Evolutionary conservation across 2,113 vertebrate species (phyloP).

Genomic region (Ptyas mucosa): DNA sequence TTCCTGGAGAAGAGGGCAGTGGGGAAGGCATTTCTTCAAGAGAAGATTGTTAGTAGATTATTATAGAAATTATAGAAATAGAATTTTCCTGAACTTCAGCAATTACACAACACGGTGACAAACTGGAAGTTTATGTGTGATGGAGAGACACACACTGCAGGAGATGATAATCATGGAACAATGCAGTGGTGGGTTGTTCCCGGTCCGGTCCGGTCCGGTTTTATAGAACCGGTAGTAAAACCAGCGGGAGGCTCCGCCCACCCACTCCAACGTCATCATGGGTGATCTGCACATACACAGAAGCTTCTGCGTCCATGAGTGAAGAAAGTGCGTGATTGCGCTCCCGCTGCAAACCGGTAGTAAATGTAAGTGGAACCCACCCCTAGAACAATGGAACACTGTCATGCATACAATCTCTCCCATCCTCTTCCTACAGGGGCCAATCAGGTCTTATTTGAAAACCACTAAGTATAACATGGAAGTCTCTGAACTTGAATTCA

Average conservation of each 20-base stretch:
- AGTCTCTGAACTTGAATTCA: background rate
- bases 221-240: no score
- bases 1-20: background rate
- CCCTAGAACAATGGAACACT: slow-evolving; percentile 17
- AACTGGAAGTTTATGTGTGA: slow-evolving; percentile 43
- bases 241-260: no score
- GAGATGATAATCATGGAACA: slow-evolving; percentile 39
- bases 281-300: no score
- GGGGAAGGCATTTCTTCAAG: background rate
- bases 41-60: background rate
- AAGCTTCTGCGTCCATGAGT: no score
- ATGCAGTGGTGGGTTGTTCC: background rate
- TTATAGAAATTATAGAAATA: no score
- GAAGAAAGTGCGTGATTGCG: no score
- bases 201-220: no score
- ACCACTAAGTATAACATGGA: background rate
- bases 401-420: background rate
- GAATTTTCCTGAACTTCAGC: slow-evolving; percentile 1
- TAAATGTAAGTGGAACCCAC: no score
- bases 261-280: no score
- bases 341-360: no score
- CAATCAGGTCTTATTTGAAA: no score
- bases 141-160: slow-evolving; percentile 35
- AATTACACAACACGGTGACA: slow-evolving; percentile 16
- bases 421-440: background rate